phyloP scores from a whole-genome alignment of 2,888 invertebrate genomes.

The Thecocarcelia acutangulata region DNA sequence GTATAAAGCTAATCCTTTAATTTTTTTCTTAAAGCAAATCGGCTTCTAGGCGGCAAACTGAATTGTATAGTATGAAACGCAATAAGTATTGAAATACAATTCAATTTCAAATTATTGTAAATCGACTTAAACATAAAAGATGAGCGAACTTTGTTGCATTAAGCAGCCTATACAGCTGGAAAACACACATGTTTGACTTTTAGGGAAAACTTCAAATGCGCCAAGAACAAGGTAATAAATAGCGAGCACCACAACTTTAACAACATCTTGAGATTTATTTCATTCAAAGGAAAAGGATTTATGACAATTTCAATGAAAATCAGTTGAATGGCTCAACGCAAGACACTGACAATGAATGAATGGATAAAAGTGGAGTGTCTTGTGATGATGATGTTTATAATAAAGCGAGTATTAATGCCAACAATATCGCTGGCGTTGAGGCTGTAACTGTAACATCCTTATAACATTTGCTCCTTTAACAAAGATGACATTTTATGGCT shows the following conservation, averaged over 20 bases:
- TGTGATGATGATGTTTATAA: conserved; percentile 47
- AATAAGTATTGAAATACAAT: conserved; percentile 52
- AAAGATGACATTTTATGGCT: conserved; percentile 56
- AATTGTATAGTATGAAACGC: conserved; percentile 35
- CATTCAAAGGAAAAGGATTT: conserved; percentile 55
- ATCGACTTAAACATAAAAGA: conserved; percentile 27
- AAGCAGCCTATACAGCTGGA: conserved; percentile 44
- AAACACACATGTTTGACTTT: conserved; percentile 24
- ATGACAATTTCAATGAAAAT: conserved; percentile 65
- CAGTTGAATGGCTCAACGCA: conserved; percentile 48
- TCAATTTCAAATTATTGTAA: conserved; percentile 53
- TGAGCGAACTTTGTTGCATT: conserved; percentile 29
- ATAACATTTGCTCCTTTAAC: conserved; percentile 55
- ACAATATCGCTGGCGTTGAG: conserved; percentile 22
- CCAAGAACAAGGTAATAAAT: not conserved
- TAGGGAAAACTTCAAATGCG: conserved; percentile 16
- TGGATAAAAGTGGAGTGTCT: conserved; percentile 32
- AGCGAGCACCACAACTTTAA: conserved; percentile 21
- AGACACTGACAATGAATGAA: conserved; percentile 19
- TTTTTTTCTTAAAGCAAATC: conserved; percentile 40
- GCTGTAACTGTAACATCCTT: conserved; percentile 26
- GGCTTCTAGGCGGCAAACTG: conserved; percentile 36
- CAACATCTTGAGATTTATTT: conserved; percentile 53
- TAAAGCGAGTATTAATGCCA: conserved; percentile 50
- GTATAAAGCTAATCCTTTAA: conserved; percentile 49